Conservation (phyloP, 2,797 vertebrate species). For the Chloroceryle amazona region DNA sequence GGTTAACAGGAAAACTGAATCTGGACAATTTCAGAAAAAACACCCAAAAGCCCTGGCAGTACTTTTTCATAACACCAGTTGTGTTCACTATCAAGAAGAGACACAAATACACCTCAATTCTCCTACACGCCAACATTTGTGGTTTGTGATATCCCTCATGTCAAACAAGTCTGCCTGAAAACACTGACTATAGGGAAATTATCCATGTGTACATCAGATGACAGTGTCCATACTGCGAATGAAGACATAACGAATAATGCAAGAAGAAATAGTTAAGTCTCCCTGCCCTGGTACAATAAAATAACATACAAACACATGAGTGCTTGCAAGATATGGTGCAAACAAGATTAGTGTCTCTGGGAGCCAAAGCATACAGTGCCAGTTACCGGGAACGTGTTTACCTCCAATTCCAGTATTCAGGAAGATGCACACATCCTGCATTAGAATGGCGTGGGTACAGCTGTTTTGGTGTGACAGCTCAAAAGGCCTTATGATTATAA, state of each 20-base stretch:
- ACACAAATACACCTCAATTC: fast-evolving
- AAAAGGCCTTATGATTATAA: neutral
- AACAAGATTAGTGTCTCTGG: neutral
- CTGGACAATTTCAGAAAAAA: neutral
- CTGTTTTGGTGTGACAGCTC: neutral
- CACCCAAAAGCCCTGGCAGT: neutral
- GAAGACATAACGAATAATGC: neutral
- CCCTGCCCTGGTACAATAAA: neutral
- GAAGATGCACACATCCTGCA: neutral
- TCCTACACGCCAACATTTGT: neutral
- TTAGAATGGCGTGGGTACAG: neutral
- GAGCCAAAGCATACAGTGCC: neutral
- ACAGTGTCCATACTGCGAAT: neutral
- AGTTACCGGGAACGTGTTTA: neutral
- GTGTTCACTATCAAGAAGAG: neutral
- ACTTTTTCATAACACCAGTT: neutral
- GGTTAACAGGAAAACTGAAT: neutral
- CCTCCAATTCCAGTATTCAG: neutral
- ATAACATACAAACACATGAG: neutral
- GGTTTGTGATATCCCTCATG: neutral
- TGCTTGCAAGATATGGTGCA: neutral
- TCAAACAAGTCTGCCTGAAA: neutral
- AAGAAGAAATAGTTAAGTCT: neutral
- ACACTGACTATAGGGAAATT: neutral
- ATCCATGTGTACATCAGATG: neutral